Percentiles rank a stretch among this genome's conserved stretches.
Evolutionary conservation across 2,888 invertebrate genomes (phyloP).

Genomic region (Pegoplata infirma): DNA sequence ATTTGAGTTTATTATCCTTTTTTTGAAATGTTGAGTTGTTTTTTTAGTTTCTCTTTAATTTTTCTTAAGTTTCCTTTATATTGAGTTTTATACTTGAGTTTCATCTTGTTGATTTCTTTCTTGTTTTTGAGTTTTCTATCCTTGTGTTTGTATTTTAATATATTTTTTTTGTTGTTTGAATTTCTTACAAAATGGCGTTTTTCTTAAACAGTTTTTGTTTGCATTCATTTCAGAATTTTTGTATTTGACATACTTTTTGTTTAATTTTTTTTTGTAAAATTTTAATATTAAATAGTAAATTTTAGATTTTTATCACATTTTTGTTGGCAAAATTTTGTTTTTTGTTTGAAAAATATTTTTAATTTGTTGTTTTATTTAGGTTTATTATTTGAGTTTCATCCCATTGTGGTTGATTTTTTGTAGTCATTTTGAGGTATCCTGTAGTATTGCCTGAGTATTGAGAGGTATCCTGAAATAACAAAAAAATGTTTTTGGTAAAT

Average conservation of each 20-base stretch:
- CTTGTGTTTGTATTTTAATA: conserved; percentile 39
- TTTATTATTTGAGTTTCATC: conserved; percentile 57
- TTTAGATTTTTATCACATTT: conserved; percentile 41
- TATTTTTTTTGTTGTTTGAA: background rate
- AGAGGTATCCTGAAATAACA: conserved; percentile 32
- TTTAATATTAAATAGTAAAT: background rate
- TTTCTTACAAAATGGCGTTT: conserved; percentile 60
- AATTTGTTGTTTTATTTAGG: conserved; percentile 13
- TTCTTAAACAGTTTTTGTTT: conserved; percentile 47
- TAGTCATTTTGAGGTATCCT: conserved; percentile 25
- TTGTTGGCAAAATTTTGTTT: conserved; percentile 38
- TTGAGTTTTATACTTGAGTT: conserved; percentile 57
- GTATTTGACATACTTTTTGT: conserved; percentile 41
- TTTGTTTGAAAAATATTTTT: conserved; percentile 19
- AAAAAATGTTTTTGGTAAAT: background rate
- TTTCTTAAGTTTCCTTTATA: conserved; percentile 47
- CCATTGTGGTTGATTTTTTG: conserved; percentile 32
- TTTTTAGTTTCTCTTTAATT: conserved; percentile 24
- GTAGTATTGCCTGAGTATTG: conserved; percentile 23
- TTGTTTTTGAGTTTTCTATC: conserved; percentile 39
- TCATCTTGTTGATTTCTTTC: background rate
- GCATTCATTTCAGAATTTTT: background rate
- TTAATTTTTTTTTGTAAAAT: background rate
- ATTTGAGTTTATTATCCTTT: conserved; percentile 10
- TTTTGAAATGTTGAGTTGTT: conserved; percentile 5